Percentiles rank a stretch among this genome's conserved stretches.
phyloP scores from a whole-genome alignment of 2,888 invertebrate species.

The Tetropium fuscum region DNA sequence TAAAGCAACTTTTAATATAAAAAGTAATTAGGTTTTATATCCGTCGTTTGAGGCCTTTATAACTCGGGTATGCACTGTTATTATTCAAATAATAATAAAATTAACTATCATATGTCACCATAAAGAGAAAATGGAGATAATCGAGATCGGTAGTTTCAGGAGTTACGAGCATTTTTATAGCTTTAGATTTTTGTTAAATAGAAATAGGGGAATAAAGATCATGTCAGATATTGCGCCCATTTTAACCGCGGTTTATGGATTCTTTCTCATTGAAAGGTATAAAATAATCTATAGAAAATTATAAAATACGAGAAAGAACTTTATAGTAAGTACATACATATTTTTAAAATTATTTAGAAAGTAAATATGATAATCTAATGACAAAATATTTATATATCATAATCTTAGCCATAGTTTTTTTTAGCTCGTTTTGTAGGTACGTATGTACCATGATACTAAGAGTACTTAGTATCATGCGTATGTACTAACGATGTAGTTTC shows the following conservation, averaged over 20 bases:
- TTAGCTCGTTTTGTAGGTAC: too few relatives aligned
- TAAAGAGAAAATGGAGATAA: slow-evolving; percentile 19
- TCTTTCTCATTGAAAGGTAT: not conserved
- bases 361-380: too few relatives aligned
- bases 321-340: too few relatives aligned
- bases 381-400: too few relatives aligned
- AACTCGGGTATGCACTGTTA: slow-evolving; percentile 2
- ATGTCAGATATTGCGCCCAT: slow-evolving; percentile 8
- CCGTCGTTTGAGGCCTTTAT: not conserved
- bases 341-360: too few relatives aligned
- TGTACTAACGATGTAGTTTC: too few relatives aligned
- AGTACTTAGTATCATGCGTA: too few relatives aligned
- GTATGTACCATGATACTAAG: too few relatives aligned
- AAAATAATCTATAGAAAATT: not conserved
- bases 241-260: slow-evolving; percentile 11
- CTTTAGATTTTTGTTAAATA: slow-evolving; percentile 23
- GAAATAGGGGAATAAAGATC: slow-evolving; percentile 19
- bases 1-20: not conserved
- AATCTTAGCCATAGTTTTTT: too few relatives aligned
- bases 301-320: too few relatives aligned
- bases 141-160: slow-evolving; percentile 3
- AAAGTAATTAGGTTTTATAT: slow-evolving; percentile 4
- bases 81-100: slow-evolving; percentile 26
- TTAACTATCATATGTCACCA: slow-evolving; percentile 21
- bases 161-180: slow-evolving; percentile 23